Evolutionary conservation across 2,797 vertebrate genomes (phyloP).

Genomic region (Peromyscus aztecus): DNA sequence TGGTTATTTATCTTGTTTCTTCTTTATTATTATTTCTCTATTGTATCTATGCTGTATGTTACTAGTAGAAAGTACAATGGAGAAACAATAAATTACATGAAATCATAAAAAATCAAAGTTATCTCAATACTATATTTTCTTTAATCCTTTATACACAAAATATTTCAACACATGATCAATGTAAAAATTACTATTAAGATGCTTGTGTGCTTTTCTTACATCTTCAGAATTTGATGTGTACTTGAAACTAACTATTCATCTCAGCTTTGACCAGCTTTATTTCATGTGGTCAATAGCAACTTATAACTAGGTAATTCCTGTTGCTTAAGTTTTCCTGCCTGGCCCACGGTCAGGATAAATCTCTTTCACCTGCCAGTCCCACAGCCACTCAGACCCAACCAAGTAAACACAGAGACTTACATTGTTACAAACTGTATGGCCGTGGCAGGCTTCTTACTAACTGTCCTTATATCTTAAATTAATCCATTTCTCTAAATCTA

Average conservation of each 20-base stretch:
- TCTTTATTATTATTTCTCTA: not conserved
- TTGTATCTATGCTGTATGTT: not conserved
- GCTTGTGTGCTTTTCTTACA: not conserved
- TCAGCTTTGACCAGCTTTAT: not conserved
- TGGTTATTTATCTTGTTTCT: not conserved
- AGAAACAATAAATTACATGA: not conserved
- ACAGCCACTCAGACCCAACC: too few relatives aligned
- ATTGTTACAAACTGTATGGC: too few relatives aligned
- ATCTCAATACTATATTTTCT: not conserved
- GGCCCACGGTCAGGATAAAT: too few relatives aligned
- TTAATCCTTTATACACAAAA: not conserved
- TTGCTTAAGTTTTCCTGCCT: too few relatives aligned
- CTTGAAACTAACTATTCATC: not conserved
- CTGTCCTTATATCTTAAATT: too few relatives aligned
- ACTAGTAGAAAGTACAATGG: not conserved
- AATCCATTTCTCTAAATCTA: too few relatives aligned
- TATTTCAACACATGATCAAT: not conserved
- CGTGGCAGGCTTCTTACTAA: too few relatives aligned
- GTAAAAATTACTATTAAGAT: not conserved
- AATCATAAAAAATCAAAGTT: not conserved
- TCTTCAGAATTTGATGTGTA: not conserved
- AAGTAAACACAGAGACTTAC: too few relatives aligned
- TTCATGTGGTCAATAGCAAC: not conserved
- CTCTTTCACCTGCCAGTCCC: too few relatives aligned
- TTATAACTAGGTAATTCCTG: not conserved